Percentiles rank a stretch among this genome's conserved stretches.
phyloP scores from a whole-genome alignment of 2,113 vertebrate genomes.

The Panthera uncia region DNA sequence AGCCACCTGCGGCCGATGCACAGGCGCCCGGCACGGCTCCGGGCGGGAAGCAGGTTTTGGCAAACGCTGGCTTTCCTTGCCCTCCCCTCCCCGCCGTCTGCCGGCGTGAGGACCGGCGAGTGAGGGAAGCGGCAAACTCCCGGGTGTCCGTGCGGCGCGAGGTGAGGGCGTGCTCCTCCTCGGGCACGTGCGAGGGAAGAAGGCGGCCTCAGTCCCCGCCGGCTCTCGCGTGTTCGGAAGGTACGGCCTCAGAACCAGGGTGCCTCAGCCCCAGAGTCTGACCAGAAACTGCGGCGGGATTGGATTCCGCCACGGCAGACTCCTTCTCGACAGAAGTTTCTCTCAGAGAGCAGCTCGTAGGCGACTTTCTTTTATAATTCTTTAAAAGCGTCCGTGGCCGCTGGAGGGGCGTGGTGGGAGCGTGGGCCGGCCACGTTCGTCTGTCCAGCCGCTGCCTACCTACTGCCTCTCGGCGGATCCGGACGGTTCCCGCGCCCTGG shows the following conservation, averaged over 20 bases:
- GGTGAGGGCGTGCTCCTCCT: accelerated
- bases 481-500: accelerated
- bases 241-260: accelerated
- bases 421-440: accelerated
- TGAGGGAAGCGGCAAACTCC: accelerated
- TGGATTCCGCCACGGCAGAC: neutral
- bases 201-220: neutral
- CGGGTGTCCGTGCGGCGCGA: accelerated
- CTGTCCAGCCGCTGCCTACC: accelerated
- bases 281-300: accelerated
- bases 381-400: neutral
- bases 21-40: accelerated
- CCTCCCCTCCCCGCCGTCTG: accelerated
- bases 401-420: accelerated
- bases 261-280: accelerated
- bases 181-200: neutral
- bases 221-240: accelerated
- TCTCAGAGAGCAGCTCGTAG: accelerated
- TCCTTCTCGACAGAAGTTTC: neutral
- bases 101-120: neutral
- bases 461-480: accelerated
- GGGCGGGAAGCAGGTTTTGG: accelerated
- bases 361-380: neutral
- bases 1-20: accelerated
- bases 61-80: accelerated